Percentiles rank a stretch among this genome's conserved stretches.
Evolutionary conservation across 2,888 invertebrate genomes (phyloP).

Genomic region (Eugnorisma glareosa): DNA sequence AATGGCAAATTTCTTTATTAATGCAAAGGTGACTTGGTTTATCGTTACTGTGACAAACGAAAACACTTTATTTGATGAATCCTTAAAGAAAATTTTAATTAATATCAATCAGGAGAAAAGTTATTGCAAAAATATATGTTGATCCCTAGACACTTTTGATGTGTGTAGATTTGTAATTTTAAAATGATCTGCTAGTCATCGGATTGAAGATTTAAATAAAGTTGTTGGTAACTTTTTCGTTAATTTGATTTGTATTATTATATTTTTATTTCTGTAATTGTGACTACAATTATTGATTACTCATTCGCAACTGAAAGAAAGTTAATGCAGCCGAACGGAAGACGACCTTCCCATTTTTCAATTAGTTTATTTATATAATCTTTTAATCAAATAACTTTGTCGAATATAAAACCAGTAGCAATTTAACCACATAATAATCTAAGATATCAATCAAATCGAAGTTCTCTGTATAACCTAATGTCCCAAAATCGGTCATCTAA

Average conservation of each 20-base stretch:
- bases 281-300: not conserved
- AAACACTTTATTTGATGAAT: too few relatives aligned
- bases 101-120: too few relatives aligned
- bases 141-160: too few relatives aligned
- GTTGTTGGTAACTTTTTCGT: not conserved
- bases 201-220: not conserved
- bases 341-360: not conserved
- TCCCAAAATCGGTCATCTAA: not conserved
- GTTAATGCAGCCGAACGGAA: not conserved
- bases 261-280: not conserved
- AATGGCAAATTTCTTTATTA: too few relatives aligned
- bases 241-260: not conserved
- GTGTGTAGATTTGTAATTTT: slow-evolving; percentile 17
- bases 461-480: not conserved
- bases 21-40: too few relatives aligned
- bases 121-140: too few relatives aligned
- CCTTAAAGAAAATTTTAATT: too few relatives aligned
- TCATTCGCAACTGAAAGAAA: not conserved
- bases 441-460: not conserved
- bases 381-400: not conserved
- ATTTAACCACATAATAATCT: not conserved
- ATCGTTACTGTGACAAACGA: too few relatives aligned
- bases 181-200: not conserved
- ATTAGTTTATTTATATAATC: not conserved
- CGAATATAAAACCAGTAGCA: not conserved